Base-by-base conservation (phyloP, 2,888 invertebrate genomes). In the Himalopsyche tibetana region DNA sequence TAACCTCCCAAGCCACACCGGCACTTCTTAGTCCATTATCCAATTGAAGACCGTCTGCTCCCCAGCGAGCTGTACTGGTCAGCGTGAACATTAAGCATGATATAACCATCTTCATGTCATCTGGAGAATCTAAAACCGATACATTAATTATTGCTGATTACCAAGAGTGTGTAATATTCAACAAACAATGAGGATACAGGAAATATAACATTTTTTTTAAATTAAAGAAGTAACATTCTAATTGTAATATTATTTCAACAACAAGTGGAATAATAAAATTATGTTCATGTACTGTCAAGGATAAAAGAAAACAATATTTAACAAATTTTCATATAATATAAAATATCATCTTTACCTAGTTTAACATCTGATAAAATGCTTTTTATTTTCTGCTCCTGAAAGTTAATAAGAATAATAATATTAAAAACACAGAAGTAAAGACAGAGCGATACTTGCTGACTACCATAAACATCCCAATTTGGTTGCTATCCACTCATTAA, bases 331-430 rank as follows among this genome's bases (percentile, higher is more conserved):
- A 15, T 51, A 51, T 51, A 51, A 51, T 51, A 51, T 15, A 15
- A 51, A 51, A 51, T 51, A 2, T 15, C 12, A 3, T 38, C 6
- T 0, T 83, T 85, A 88, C 88, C 87, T 84, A 88, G 82, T 80
- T 88, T 85, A 4, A 87, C 81, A 87, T 88, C 88, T n/a, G 86
- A 51, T 5, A 88, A 84, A 19, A 88, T 85, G n/a, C 69, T 86
- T 86, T 87, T 88, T 5, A 88, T 83, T 36, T 88, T 88, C 19
- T 87, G 86, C 80, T 88, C 88, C 88, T 88, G 87, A 84, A 88
- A 88, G 55, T 45, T 82, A 5, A 80, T 42, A 19, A 80, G 38
- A 19, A 74, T 36, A 4, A 63, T 11, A 63, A 12, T 15, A 51
- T 45, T 45, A 51, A 3, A 51, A 51, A 15, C 15, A 51, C 3